Evolutionary conservation across 2,797 vertebrate species (phyloP).

Genomic region (Meriones psammophilus): DNA sequence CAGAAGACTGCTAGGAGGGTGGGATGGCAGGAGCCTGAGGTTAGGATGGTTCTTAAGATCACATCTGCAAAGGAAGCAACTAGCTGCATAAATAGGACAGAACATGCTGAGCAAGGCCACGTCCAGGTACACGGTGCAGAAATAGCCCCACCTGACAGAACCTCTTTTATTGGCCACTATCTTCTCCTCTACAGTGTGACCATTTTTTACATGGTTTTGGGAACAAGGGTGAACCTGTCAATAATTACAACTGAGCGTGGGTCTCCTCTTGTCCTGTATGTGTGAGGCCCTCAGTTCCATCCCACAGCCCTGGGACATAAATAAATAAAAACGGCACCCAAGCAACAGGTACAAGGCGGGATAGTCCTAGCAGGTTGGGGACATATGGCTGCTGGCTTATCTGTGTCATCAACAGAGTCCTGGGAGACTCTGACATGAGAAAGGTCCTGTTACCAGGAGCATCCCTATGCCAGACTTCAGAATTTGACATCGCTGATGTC

Average conservation of each 20-base stretch:
- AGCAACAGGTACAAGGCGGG: neutral
- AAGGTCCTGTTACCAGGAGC: neutral
- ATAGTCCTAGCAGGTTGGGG: rapidly evolving
- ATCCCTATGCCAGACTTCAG: rapidly evolving
- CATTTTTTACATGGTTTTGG: neutral
- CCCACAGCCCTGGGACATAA: neutral
- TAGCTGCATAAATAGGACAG: neutral
- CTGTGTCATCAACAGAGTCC: neutral
- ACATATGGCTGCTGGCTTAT: neutral
- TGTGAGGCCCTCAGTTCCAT: neutral
- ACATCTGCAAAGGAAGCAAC: too few species aligned
- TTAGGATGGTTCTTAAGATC: too few species aligned
- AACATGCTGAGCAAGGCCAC: rapidly evolving
- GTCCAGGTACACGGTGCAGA: rapidly evolving
- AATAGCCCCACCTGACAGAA: neutral
- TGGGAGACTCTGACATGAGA: neutral
- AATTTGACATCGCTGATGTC: too few species aligned
- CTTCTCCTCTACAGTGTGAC: neutral
- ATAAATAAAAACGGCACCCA: neutral
- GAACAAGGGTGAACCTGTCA: rapidly evolving
- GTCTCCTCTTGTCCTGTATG: neutral
- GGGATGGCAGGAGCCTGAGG: too few species aligned
- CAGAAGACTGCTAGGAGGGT: too few species aligned
- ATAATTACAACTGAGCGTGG: too few species aligned
- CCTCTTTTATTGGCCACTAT: rapidly evolving